Conservation (phyloP, 2,113 vertebrate genomes). For the Tinamus guttatus region DNA sequence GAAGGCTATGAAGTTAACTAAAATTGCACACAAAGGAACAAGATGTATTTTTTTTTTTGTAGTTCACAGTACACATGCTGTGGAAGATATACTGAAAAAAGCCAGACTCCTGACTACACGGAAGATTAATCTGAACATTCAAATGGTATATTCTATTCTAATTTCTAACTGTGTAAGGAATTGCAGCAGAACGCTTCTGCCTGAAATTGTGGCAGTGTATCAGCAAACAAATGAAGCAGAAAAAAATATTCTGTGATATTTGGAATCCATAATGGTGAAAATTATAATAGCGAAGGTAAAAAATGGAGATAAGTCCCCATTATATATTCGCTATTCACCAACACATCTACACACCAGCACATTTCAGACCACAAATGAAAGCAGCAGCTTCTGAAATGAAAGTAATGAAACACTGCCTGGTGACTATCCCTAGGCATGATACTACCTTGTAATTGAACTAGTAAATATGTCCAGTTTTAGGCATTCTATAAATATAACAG, state of each 20-base stretch:
- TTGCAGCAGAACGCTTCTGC: conserved; percentile 1
- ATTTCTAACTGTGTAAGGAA: background rate
- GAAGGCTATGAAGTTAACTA: background rate
- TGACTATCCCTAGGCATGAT: background rate
- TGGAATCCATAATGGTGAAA: background rate
- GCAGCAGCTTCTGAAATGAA: background rate
- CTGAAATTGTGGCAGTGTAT: background rate
- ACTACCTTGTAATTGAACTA: background rate
- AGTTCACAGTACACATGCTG: background rate
- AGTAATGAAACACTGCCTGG: background rate
- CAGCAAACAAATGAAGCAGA: background rate
- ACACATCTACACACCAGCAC: background rate
- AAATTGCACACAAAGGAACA: background rate
- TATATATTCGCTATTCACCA: background rate
- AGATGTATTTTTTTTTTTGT: background rate
- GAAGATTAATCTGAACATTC: background rate
- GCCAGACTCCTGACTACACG: background rate
- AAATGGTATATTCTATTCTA: background rate
- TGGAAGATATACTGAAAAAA: conserved; percentile 10
- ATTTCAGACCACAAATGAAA: background rate
- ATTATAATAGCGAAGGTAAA: background rate
- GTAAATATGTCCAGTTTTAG: background rate
- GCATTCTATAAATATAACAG: background rate
- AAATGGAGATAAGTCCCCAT: background rate
- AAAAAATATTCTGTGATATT: background rate